Evolutionary conservation across 2,888 invertebrate species (phyloP), one percentile per base, ranked within the genome.

Genomic region (Sesamia inferens): DNA sequence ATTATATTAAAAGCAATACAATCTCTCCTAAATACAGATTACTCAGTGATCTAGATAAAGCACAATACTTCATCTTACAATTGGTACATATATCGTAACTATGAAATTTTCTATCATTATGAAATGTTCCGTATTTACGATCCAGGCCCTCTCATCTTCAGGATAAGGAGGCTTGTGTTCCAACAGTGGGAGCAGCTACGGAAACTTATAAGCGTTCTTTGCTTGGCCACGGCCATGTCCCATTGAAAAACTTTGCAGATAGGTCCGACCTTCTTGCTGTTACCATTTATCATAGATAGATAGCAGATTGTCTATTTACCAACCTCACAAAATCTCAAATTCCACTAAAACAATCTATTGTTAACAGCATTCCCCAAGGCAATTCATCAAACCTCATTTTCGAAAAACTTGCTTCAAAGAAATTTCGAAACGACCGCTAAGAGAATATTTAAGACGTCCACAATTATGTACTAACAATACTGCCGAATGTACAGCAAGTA

Each of bases 381-480:
- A 63, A 64, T 65, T 66, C 61, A 77, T 66, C 68, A 65, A 76
- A 48, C 16, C 22, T 58, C 44, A 69, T 73, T 76, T 63, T 44
- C 24, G 48, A 47, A 63, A 80, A 64, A 70, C 48, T 57, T 19
- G 44, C 58, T 51, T 62, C 58, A 59, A 72, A 39, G n/a, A 19
- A 68, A 76, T 84, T 79, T 58, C 82, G 48, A 80, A 76, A 84
- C 22, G 16, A 11, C 0, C 69, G 42, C 73, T 71, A 72, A 81
- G 76, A 78, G 82, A 81, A 78, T 82, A 74, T 78, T 84, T 83
- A 79, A 81, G 80, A 80, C 75, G 57, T 61, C 63, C 71, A 83
- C 86, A 87, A 87, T 88, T 88, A 87, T 86, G 78, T 72, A 65
- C 62, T 81, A 84, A 83, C 85, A 84, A 81, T 74, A 79, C 76